Evolutionary conservation across 1,140 invertebrate genomes (phyloP).

Genomic region (Drosophila orena): DNA sequence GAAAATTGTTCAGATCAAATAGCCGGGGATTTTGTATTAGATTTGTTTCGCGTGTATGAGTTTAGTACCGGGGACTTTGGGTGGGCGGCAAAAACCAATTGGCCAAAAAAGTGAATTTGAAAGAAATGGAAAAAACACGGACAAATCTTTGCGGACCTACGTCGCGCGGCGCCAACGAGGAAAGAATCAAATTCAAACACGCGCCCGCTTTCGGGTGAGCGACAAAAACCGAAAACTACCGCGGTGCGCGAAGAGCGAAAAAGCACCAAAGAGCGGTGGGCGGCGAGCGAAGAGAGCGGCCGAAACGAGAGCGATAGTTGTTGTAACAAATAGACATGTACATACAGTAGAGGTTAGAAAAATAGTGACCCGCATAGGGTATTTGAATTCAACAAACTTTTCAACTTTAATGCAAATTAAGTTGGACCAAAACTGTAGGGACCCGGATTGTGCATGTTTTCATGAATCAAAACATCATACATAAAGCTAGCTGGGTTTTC

Average conservation of each 20-base stretch:
- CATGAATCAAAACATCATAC: too few relatives aligned
- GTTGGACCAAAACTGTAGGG: too few relatives aligned
- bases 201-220: conserved; percentile 47
- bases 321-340: conserved; percentile 45
- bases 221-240: conserved; percentile 62
- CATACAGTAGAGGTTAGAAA: conserved; percentile 1
- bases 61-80: conserved; percentile 35
- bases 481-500: too few relatives aligned
- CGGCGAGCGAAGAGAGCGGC: neutral
- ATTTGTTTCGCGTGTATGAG: neutral
- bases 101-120: conserved; percentile 61
- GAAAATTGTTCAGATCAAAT: conserved; percentile 32
- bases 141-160: conserved; percentile 70
- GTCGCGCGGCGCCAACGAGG: conserved; percentile 78
- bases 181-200: conserved; percentile 80
- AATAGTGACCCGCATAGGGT: neutral
- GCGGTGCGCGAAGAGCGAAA: conserved; percentile 14
- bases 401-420: too few relatives aligned
- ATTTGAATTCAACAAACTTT: too few relatives aligned
- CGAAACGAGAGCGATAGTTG: conserved; percentile 37
- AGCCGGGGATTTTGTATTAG: conserved; percentile 13
- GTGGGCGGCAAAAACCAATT: conserved; percentile 63
- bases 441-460: too few relatives aligned
- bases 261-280: neutral
- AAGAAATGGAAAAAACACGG: conserved; percentile 76